Conservation (phyloP, 2,113 vertebrate genomes). For the Phrynosoma platyrhinos region DNA sequence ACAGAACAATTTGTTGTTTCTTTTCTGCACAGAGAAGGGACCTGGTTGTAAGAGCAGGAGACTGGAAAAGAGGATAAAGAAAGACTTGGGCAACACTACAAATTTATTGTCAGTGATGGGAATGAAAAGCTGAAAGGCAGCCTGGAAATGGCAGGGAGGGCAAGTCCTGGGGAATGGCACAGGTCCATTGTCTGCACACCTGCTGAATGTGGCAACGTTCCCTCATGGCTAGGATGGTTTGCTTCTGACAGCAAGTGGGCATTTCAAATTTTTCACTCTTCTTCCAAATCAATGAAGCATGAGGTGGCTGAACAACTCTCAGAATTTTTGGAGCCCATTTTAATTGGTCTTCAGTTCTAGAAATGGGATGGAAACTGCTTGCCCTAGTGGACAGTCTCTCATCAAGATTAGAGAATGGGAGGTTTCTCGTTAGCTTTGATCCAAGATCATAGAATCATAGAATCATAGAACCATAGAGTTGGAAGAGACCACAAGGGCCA, state of each 20-base stretch:
- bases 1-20: neutral
- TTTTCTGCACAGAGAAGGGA: neutral
- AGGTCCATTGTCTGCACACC: neutral
- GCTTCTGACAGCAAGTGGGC: neutral
- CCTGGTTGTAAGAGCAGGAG: neutral
- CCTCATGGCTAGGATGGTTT: neutral
- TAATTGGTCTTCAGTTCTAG: neutral
- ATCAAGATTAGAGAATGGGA: neutral
- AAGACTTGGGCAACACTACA: neutral
- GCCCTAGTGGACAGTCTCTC: neutral
- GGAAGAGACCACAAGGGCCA: too few relatives aligned
- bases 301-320: neutral
- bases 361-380: neutral
- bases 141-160: neutral
- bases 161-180: neutral
- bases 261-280: neutral
- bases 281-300: neutral
- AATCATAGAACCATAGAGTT: too few relatives aligned
- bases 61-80: conserved; percentile 2
- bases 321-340: neutral
- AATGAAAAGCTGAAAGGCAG: conserved; percentile 6
- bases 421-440: too few relatives aligned
- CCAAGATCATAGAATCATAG: too few relatives aligned
- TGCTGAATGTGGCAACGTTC: neutral
- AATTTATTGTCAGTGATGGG: conserved; percentile 1